These are phyloP conservation scores for Triplophysa bombifrons DNA, from an alignment of 2,797 vertebrate genomes.

Conservation along the genomic window DNA sequence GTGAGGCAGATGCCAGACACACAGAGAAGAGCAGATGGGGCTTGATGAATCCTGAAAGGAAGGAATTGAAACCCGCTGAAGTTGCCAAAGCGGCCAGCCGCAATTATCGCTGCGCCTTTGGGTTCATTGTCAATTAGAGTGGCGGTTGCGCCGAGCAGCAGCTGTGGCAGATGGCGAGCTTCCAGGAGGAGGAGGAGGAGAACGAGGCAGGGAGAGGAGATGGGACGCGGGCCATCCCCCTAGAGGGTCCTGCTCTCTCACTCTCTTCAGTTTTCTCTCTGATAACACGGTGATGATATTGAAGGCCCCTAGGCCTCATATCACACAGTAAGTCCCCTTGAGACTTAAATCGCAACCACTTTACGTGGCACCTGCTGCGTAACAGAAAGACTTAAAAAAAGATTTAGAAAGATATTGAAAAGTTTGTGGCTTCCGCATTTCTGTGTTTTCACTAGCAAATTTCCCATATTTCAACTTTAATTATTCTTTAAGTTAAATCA, in stretches of 20 bases:
- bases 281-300: conserved; percentile 35
- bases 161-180: conserved; percentile 87
- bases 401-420: conserved; percentile 2
- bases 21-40: conserved; percentile 78
- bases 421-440: neutral
- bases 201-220: conserved; percentile 39
- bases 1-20: conserved; percentile 66
- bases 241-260: conserved; percentile 35
- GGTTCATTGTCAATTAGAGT: conserved; percentile 87
- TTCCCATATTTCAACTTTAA: neutral
- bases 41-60: conserved; percentile 82
- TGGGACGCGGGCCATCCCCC: conserved; percentile 47
- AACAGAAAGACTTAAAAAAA: neutral
- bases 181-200: conserved; percentile 74
- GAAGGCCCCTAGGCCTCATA: conserved; percentile 33
- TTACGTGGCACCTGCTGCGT: conserved; percentile 21
- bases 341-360: conserved; percentile 21
- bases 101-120: conserved; percentile 80
- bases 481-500: no score
- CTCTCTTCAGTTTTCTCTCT: conserved; percentile 18
- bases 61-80: conserved; percentile 79
- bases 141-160: conserved; percentile 79
- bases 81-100: conserved; percentile 76
- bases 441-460: neutral
- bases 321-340: conserved; percentile 18